A percentile compares a stretch with the other conserved stretches of the same genome.
Evolutionary conservation across 2,113 vertebrate species (phyloP).

Genomic region (Rhea americana): DNA sequence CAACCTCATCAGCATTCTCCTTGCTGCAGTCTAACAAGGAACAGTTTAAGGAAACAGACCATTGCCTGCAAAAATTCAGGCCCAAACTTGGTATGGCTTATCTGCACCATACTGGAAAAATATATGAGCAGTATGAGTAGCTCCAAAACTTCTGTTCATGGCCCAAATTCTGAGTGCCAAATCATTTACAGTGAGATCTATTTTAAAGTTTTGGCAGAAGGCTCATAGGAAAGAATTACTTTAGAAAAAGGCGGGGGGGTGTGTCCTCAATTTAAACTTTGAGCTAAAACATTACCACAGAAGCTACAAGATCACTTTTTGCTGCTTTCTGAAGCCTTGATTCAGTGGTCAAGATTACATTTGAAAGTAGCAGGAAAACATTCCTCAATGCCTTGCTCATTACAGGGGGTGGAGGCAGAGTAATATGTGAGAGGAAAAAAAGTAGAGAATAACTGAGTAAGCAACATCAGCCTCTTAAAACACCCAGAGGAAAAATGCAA

Average conservation of each 20-base stretch:
- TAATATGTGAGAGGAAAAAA: neutral
- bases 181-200: neutral
- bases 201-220: neutral
- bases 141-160: neutral
- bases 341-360: neutral
- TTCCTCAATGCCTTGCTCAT: neutral
- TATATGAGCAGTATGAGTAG: accelerated
- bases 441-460: neutral
- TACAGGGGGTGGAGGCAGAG: neutral
- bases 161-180: neutral
- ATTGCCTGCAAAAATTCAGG: neutral
- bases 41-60: neutral
- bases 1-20: neutral
- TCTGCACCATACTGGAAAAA: neutral
- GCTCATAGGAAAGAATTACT: neutral
- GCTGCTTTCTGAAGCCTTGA: neutral
- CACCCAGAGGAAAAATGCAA: neutral
- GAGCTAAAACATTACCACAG: neutral
- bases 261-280: neutral
- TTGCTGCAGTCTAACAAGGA: neutral
- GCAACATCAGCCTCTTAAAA: neutral
- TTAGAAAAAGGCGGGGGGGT: neutral
- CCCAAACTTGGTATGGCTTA: neutral
- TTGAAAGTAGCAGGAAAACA: neutral
- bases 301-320: neutral